Evolutionary conservation across 2,888 invertebrate species (phyloP).

Genomic region (Alloscopus bannaensis): DNA sequence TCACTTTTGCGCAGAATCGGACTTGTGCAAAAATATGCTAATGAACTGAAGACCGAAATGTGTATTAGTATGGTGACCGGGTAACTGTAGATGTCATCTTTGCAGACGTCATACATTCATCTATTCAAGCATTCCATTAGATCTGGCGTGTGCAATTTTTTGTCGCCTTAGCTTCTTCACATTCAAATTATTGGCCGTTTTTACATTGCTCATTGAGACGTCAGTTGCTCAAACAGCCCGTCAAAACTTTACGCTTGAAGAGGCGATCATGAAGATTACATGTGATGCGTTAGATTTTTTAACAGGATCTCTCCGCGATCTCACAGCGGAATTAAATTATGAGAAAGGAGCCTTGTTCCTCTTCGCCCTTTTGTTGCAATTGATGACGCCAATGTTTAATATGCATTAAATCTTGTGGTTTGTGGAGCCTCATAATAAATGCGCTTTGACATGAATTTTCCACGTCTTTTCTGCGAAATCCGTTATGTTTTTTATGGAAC

Average conservation of each 20-base stretch:
- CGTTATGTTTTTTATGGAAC: constrained; percentile 52
- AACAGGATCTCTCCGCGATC: constrained; percentile 62
- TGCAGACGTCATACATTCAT: neutral
- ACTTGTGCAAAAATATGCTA: constrained; percentile 22
- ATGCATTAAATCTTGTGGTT: constrained; percentile 29
- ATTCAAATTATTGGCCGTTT: no score
- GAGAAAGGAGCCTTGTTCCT: constrained; percentile 26
- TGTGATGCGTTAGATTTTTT: constrained; percentile 36
- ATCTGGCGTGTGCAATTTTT: no score
- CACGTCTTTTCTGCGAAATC: constrained; percentile 37
- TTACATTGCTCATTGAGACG: constrained; percentile 46
- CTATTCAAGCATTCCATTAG: no score
- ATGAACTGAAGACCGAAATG: constrained; percentile 22
- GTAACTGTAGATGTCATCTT: constrained; percentile 34
- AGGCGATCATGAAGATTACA: constrained; percentile 12
- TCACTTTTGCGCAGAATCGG: neutral
- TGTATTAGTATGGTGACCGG: constrained; percentile 47
- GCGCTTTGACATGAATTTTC: constrained; percentile 53
- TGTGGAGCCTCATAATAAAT: neutral
- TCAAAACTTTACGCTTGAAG: neutral
- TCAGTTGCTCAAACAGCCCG: constrained; percentile 34
- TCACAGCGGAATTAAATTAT: constrained; percentile 44
- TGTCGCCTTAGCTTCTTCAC: constrained; percentile 18
- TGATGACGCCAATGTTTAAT: constrained; percentile 52
- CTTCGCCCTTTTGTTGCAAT: constrained; percentile 29